Base-by-base conservation (phyloP, 2,888 invertebrate species). In the Lacanobia wlatinum region DNA sequence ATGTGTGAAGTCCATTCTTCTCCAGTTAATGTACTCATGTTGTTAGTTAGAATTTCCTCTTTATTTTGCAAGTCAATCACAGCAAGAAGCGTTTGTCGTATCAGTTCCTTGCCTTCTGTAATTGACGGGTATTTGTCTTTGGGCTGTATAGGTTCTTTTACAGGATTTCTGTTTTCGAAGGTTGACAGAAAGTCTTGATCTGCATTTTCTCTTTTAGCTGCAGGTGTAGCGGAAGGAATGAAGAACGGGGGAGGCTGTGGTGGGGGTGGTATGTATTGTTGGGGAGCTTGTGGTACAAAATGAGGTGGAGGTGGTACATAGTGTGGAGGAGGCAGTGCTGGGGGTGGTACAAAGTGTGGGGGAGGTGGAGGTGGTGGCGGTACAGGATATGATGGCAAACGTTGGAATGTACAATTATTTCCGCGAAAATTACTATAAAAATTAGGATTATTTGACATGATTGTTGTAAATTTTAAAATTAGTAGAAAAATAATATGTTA, bases 1-100 rank as follows among this genome's bases (percentile, higher is more conserved):
- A 97, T 90, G 73, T 94, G 94, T 14, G 89, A 85, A 61, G 91
- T 93, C 97, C 97, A 98, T 82, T 97, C 96, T 8, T 91, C 89
- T 18, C 97, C 95, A 0, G 96, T 90, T 73, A 97, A 89, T 12
- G 89, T 90, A 58, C 92, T 87, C 0, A 96, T 89, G 75, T 96
- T 95, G 8, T 93, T 89, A 56, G 91, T 89, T 62, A 97, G 88
- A 18, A 92, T 88, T 43, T 92, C 89, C 81, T 96, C 95, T 80
- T 90, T 89, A 4, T 62, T 60, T 83, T 92, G 92, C 2, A 95
- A 78, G 14, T 92, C 79, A 55, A 90, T 89, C 6, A 94, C 68
- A 6, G 78, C 72, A 2, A 76, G 9, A 28, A 92, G 74, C 21
- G 95, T 74, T 60, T 78, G 80, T 10, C 79, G 77, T 40, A 95